Conservation (phyloP, 53 echinoderm and acorn worm genomes). For the Luidia sarsii region DNA sequence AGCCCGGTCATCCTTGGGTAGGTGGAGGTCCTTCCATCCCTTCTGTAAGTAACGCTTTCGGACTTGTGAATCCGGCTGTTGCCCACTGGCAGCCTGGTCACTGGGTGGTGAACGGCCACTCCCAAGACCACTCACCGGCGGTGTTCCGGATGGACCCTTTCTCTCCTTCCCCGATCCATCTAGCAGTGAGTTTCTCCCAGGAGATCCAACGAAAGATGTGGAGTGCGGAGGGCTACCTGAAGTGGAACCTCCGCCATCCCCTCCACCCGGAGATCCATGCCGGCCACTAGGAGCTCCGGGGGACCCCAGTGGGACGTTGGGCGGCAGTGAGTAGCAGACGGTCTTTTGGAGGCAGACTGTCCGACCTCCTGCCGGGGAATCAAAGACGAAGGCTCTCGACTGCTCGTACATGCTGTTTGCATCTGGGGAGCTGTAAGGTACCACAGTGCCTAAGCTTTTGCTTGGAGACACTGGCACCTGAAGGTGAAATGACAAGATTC, state of each 20-base stretch:
- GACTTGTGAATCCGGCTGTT: slow-evolving; percentile 22
- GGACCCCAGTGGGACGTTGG: slow-evolving; percentile 6
- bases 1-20: background rate
- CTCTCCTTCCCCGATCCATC: background rate
- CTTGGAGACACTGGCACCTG: background rate
- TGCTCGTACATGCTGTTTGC: slow-evolving; percentile 6
- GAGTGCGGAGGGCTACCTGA: slow-evolving; percentile 2
- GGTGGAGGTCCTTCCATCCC: slow-evolving; percentile 42
- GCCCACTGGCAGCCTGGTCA: background rate
- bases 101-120: background rate
- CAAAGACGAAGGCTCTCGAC: slow-evolving; percentile 38
- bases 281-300: background rate
- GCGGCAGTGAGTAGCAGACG: slow-evolving; percentile 9
- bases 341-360: slow-evolving; percentile 44
- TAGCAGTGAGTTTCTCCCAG: background rate
- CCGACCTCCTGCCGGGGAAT: slow-evolving; percentile 45
- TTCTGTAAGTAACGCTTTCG: background rate
- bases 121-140: background rate
- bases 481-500: background rate
- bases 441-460: background rate
- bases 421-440: background rate
- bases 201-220: background rate
- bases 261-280: background rate
- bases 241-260: background rate
- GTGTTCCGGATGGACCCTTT: background rate